phyloP scores from a whole-genome alignment of 2,113 vertebrate genomes.

The Megaptera novaeangliae region DNA sequence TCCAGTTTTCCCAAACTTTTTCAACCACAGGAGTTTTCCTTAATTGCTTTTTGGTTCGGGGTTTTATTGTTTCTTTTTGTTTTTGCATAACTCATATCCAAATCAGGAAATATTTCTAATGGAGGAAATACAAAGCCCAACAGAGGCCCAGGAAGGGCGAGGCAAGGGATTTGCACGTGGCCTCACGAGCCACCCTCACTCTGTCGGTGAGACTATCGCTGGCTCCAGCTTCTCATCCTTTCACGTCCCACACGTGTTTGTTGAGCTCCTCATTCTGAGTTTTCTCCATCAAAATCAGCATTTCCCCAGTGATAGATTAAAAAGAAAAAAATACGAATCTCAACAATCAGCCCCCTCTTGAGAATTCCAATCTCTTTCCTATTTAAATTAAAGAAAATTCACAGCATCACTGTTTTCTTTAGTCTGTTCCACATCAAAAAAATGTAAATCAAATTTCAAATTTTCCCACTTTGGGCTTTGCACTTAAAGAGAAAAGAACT shows the following conservation, averaged over 20 bases:
- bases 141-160: neutral
- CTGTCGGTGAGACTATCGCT: neutral
- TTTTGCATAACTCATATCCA: neutral
- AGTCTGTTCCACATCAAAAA: neutral
- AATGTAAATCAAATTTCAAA: slow-evolving; percentile 47
- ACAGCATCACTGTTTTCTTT: slow-evolving; percentile 32
- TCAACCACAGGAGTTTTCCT: neutral
- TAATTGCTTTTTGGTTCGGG: neutral
- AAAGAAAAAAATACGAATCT: neutral
- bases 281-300: neutral
- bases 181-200: neutral
- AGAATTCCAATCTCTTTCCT: neutral
- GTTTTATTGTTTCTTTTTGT: neutral
- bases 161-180: neutral
- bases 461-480: slow-evolving; percentile 50
- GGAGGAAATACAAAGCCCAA: neutral
- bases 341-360: neutral
- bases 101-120: neutral
- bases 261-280: neutral
- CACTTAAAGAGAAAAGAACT: slow-evolving; percentile 54
- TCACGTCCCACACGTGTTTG: neutral
- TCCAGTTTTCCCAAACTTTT: neutral
- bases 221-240: neutral
- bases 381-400: slow-evolving; percentile 43
- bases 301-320: neutral